Percentiles rank a stretch among this genome's conserved stretches.
Evolutionary conservation across 2,797 vertebrate species (phyloP).

Genomic region (Gymnothorax javanicus): DNA sequence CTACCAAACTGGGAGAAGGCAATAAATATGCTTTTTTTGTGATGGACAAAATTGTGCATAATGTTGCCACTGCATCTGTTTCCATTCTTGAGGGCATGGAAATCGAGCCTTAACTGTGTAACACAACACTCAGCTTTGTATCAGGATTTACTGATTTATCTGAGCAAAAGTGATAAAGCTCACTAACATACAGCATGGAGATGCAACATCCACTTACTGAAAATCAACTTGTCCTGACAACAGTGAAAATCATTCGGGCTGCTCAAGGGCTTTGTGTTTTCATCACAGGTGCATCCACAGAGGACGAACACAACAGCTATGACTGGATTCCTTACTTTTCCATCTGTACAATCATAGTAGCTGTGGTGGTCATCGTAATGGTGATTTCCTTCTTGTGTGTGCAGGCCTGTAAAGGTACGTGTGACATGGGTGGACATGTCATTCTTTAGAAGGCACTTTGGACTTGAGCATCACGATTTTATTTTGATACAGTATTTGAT

Average conservation of each 20-base stretch:
- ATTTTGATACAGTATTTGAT: slow-evolving; percentile 25
- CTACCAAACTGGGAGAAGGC: too few species aligned
- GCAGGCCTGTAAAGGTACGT: slow-evolving; percentile 47
- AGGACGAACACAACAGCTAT: rapidly evolving
- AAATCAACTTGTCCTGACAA: background rate
- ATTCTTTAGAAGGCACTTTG: background rate
- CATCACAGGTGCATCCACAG: background rate
- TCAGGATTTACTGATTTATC: background rate
- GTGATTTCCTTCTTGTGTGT: slow-evolving; percentile 20
- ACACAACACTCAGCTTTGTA: background rate
- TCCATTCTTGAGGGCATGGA: too few species aligned
- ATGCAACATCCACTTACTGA: background rate
- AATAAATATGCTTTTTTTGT: too few species aligned
- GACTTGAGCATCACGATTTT: background rate
- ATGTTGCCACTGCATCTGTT: too few species aligned
- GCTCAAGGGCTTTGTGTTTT: background rate
- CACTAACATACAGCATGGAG: background rate
- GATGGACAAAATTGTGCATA: too few species aligned
- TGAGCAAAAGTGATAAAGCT: background rate
- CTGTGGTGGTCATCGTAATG: slow-evolving; percentile 40
- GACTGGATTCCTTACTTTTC: slow-evolving; percentile 44
- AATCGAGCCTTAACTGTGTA: too few species aligned
- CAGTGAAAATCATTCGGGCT: background rate
- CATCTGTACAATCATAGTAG: slow-evolving; percentile 40
- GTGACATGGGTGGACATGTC: background rate